Percentiles rank a stretch among this genome's conserved stretches.
Conservation (phyloP, 2,113 vertebrate genomes). For the Poicephalus meyeri region DNA sequence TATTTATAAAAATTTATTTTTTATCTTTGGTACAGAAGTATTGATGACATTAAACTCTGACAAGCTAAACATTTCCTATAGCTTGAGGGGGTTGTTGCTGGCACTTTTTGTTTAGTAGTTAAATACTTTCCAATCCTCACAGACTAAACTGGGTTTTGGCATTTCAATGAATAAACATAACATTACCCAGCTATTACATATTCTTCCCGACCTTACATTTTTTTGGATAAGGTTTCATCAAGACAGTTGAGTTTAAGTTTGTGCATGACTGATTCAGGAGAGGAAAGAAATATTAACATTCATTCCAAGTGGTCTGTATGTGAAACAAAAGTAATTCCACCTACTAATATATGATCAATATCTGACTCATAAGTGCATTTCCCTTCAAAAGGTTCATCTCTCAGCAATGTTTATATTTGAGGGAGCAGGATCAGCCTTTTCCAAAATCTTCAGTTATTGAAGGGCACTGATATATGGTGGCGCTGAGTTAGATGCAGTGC, state of each 20-base stretch:
- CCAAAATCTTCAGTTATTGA: not conserved
- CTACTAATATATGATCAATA: not conserved
- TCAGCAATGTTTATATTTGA: not conserved
- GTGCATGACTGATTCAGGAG: not conserved
- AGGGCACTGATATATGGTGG: not conserved
- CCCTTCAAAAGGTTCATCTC: not conserved
- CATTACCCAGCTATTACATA: not conserved
- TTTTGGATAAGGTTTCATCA: not conserved
- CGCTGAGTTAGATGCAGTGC: not conserved
- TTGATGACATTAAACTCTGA: not conserved
- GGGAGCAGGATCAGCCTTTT: not conserved
- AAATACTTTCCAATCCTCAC: not conserved
- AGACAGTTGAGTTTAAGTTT: not conserved
- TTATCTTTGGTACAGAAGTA: not conserved
- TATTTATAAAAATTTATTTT: not conserved
- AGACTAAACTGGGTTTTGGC: not conserved
- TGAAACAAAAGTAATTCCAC: not conserved
- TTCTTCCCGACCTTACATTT: not conserved
- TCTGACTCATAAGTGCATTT: not conserved
- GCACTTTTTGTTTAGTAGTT: not conserved
- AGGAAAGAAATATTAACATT: not conserved
- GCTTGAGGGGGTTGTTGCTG: not conserved
- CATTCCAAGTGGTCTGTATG: not conserved
- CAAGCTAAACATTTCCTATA: not conserved
- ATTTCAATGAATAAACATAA: not conserved